Evolutionary conservation across 2,888 invertebrate species (phyloP).

Genomic region (Volucella inanis): DNA sequence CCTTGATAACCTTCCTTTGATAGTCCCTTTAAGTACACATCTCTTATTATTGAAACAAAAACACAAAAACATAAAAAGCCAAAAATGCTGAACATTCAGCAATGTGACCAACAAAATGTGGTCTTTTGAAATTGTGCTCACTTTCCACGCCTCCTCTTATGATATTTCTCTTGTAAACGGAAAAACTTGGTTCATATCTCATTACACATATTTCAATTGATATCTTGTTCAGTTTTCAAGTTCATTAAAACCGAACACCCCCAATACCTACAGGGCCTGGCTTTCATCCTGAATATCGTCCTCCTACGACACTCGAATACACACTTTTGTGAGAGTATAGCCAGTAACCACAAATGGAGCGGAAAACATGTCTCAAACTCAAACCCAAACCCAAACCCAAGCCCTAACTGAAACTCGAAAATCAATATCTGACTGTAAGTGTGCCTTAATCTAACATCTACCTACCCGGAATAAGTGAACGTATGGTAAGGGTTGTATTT

Average conservation of each 20-base stretch:
- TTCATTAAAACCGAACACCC: constrained; percentile 55
- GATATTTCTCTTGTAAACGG: background rate
- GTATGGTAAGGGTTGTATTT: constrained; percentile 13
- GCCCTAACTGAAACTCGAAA: constrained; percentile 2
- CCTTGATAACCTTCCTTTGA: too few species aligned
- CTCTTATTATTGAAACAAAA: background rate
- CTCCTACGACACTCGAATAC: background rate
- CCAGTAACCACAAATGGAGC: constrained; percentile 8
- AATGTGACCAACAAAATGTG: background rate
- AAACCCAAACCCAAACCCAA: too few species aligned
- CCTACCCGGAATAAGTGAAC: background rate
- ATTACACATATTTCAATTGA: constrained; percentile 54
- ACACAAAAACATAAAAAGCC: constrained; percentile 14
- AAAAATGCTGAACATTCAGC: background rate
- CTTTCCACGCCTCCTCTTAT: background rate
- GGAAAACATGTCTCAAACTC: constrained; percentile 20
- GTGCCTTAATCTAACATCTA: constrained; percentile 4
- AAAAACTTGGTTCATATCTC: constrained; percentile 35
- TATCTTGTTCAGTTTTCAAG: constrained; percentile 52
- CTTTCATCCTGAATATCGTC: too few species aligned
- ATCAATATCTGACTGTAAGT: constrained; percentile 42
- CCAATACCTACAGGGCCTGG: background rate
- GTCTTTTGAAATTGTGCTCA: background rate
- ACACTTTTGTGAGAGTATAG: background rate
- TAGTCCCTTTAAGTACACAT: background rate